phyloP scores from a whole-genome alignment of 1,140 invertebrate genomes.

The Eupeodes corollae region DNA sequence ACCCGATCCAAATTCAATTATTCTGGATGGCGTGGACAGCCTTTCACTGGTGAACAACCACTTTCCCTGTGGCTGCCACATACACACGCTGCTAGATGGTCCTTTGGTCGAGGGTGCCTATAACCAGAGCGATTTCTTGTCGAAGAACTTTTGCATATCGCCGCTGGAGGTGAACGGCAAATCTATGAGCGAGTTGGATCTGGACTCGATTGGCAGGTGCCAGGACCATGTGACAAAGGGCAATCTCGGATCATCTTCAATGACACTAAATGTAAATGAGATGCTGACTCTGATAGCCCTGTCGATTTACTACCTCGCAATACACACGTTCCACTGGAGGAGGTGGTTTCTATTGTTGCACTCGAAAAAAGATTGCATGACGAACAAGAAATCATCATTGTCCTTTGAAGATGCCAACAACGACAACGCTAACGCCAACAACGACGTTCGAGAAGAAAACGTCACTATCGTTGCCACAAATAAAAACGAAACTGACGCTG shows the following conservation, averaged over 20 bases:
- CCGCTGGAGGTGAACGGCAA: conserved; percentile 67
- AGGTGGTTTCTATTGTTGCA: too few species aligned
- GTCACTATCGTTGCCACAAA: too few species aligned
- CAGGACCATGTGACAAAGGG: conserved; percentile 53
- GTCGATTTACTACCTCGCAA: too few species aligned
- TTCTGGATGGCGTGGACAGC: conserved; percentile 52
- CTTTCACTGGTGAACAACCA: conserved; percentile 62
- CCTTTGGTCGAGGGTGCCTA: conserved; percentile 54
- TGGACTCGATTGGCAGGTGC: conserved; percentile 53
- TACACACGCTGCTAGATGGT: conserved; percentile 59
- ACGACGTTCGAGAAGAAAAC: too few species aligned
- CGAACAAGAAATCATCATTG: too few species aligned
- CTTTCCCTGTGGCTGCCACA: conserved; percentile 73
- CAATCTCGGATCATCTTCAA: conserved; percentile 45
- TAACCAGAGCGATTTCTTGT: conserved; percentile 49
- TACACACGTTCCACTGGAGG: too few species aligned
- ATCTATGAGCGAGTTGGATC: conserved; percentile 55
- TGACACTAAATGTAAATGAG: conserved; percentile 22
- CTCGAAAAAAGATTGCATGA: too few species aligned
- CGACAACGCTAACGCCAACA: too few species aligned
- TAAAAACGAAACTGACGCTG: too few species aligned
- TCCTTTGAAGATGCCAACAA: too few species aligned
- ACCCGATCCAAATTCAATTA: conserved; percentile 51
- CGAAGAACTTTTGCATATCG: conserved; percentile 73
- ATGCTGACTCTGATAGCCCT: conserved; percentile 25